Base-by-base conservation (phyloP, 2,797 vertebrate species). In the Simalia tracyae region DNA sequence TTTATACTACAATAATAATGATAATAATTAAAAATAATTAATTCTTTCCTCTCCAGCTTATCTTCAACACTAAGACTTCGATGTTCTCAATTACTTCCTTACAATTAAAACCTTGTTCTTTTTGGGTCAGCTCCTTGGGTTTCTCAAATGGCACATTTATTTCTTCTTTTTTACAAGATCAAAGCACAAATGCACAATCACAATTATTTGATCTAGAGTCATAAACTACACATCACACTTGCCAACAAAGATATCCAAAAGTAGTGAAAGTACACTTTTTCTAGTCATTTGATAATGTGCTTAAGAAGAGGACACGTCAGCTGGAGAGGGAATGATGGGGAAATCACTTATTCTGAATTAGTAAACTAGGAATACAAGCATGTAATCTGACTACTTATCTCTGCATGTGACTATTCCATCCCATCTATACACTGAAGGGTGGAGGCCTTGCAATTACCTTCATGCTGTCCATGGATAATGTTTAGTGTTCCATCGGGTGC, bases 401-500 rank as follows among this genome's bases (percentile, higher is more conserved):
- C 57, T 85, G 6, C 89, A 12, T 81, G 90, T 36, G 46, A 42
- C 54, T 31, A 66, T 28, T 46, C 15, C 56, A 36, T n/a, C 46
- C 68, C 19, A 63, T n/a, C 57, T 17, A 42, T 22, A 87, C 14
- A 60, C 14, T 50, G n/a, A 54, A 91, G 15, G 59, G 50, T 68
- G 42, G 22, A 57, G 8, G 26, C 76, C 36, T 22, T 84, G 14
- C 22, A 76, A 88, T 96, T 97, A 99, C 99, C 98, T 90, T 97
- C 97, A 6, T 99, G 98, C 84, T 99, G 98, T 88, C 99, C 99
- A 0, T 99, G 99, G 94, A 99, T 99, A 95, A 99, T 96, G 96
- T 99, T 99, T 90, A 99, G 96, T 0, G 99, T 98, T 81, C 99
- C 99, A n/a, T 99, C 98, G 0, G 99, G 99, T 61, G 98, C 98